phyloP scores from a whole-genome alignment of 2,113 vertebrate species.

The Anhinga rufa region DNA sequence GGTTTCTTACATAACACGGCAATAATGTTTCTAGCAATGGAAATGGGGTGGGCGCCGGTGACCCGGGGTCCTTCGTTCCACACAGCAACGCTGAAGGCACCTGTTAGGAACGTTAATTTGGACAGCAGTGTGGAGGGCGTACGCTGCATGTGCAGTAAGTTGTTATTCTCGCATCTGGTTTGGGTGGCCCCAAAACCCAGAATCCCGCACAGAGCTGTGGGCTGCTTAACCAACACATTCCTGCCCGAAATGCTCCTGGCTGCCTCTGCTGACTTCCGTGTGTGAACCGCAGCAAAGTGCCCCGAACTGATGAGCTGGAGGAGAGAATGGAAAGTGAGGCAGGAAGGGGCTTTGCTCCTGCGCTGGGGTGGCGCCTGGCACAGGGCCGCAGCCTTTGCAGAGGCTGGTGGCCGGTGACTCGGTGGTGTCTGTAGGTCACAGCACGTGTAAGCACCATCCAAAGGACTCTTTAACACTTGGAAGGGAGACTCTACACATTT shows the following conservation, averaged over 20 bases:
- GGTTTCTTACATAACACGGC: not conserved
- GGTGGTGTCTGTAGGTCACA: rapidly evolving
- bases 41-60: not conserved
- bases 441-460: not conserved
- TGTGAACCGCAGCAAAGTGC: not conserved
- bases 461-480: not conserved
- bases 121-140: rapidly evolving
- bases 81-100: not conserved
- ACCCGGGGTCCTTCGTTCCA: not conserved
- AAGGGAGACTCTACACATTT: not conserved
- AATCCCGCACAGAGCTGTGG: not conserved
- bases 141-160: not conserved
- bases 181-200: not conserved
- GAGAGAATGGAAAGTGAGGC: not conserved
- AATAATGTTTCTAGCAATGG: not conserved
- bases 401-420: not conserved
- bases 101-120: not conserved
- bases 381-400: too few relatives aligned
- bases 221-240: not conserved
- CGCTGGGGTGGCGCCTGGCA: not conserved
- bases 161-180: not conserved
- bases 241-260: not conserved
- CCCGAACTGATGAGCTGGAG: not conserved
- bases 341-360: not conserved
- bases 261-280: not conserved